phyloP scores from a whole-genome alignment of 2,888 invertebrate species.

The Lasioglossum vierecki region DNA sequence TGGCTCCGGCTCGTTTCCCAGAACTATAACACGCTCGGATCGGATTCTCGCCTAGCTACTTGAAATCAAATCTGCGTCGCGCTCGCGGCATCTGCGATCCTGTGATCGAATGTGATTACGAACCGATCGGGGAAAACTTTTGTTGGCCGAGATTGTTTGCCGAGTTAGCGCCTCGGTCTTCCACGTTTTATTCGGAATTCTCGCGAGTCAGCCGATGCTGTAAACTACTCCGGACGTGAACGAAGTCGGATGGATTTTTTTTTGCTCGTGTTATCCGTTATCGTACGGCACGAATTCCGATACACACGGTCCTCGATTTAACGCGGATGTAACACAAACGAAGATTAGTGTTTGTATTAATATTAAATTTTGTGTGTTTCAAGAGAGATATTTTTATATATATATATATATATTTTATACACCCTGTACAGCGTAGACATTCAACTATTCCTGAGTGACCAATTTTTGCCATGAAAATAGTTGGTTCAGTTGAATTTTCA shows the following conservation, averaged over 20 bases:
- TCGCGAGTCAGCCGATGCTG: not conserved
- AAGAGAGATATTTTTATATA: too few relatives aligned
- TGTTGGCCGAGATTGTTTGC: not conserved
- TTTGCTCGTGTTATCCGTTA: too few relatives aligned
- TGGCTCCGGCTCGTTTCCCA: not conserved
- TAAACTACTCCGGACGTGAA: not conserved
- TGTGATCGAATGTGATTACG: not conserved
- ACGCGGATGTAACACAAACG: too few relatives aligned
- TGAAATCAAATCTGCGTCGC: slow-evolving; percentile 1
- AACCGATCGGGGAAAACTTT: not conserved
- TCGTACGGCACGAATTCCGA: too few relatives aligned
- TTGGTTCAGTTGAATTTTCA: too few relatives aligned
- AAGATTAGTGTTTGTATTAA: too few relatives aligned
- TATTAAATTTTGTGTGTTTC: too few relatives aligned
- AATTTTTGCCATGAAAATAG: too few relatives aligned
- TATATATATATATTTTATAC: too few relatives aligned
- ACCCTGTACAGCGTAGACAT: too few relatives aligned
- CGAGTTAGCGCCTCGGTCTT: not conserved
- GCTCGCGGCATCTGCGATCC: not conserved
- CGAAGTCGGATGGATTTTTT: not conserved
- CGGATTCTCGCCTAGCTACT: not conserved
- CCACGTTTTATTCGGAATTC: not conserved
- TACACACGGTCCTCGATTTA: too few relatives aligned
- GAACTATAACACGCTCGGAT: not conserved
- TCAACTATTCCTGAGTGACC: too few relatives aligned